Evolutionary conservation across 2,888 invertebrate species (phyloP), one percentile per base, ranked within the genome.

Genomic region (Hydrotaea diabolus): DNA sequence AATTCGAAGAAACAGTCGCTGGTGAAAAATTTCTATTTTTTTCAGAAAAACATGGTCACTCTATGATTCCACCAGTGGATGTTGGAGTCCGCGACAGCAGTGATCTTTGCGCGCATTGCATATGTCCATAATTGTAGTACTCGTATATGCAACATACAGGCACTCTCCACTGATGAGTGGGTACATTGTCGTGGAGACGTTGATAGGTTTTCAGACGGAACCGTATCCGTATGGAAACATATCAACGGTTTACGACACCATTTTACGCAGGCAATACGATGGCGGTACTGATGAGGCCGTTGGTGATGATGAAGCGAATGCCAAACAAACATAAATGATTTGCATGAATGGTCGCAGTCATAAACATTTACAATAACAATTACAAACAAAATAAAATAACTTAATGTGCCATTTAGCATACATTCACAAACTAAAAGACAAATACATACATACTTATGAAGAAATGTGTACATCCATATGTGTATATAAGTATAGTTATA

Each of bases 361-460:
- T 69, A 69, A 69, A 69, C 21, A 69, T 46, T 46, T 43, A 46
- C 15, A 23, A 43, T 69, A 69, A 69, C 69, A 69, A 69, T 69
- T 69, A 69, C 69, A 69, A 69, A 46, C 69, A 31, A 46, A 23
- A 69, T 69, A 69, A 69, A 69, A 69, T 39, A 11, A 23, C 23
- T 43, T 69, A 69, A 69, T 69, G 69, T 69, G 46, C 69, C 69
- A 69, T 69, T 69, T 69, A 69, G 39, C 69, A 23, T n/a, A 69
- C 46, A 43, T 31, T 23, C 23, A 36, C 55, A 21, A 21, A 53
- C 36, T 19, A 17, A 7, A 53, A 19, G n/a, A n/a, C n/a, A n/a
- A n/a, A n/a, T 53, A 17, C 9, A 53, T 17, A 57, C 57, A 57
- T 57, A 36, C 8, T 3, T 36, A n/a, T n/a, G 31, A 7, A 2